phyloP scores from a whole-genome alignment of 2,113 vertebrate species.

The Oostethus manadensis region DNA sequence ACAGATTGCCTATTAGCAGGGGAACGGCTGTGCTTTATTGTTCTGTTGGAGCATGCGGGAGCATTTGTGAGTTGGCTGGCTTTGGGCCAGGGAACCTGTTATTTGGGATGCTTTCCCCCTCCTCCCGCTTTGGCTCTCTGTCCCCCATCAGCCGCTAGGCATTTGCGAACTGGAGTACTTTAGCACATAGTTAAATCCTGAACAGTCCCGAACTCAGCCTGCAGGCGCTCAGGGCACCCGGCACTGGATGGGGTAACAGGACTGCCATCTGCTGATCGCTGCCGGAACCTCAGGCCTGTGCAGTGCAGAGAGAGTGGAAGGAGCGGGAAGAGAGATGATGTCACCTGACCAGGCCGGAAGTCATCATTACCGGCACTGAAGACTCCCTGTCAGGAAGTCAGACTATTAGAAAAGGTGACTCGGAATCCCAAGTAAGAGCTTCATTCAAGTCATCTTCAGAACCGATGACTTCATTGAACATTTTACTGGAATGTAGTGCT shows the following conservation, averaged over 20 bases:
- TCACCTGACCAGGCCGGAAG: constrained; percentile 46
- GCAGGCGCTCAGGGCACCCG: constrained; percentile 19
- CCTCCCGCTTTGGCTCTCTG: neutral
- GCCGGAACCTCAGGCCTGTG: neutral
- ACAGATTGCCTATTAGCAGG: constrained; percentile 65
- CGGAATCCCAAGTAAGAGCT: constrained; percentile 1
- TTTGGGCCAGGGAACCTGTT: constrained; percentile 58
- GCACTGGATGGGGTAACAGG: constrained; percentile 57
- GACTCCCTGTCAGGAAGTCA: constrained; percentile 47
- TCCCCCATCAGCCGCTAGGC: constrained; percentile 37
- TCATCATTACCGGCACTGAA: constrained; percentile 48
- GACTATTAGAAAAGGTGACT: constrained; percentile 20
- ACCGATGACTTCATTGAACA: neutral
- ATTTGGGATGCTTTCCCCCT: constrained; percentile 46
- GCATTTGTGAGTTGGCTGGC: constrained; percentile 63
- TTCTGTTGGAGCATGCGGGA: constrained; percentile 58
- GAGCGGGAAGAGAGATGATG: constrained; percentile 19
- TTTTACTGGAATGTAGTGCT: neutral
- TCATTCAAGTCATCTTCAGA: neutral
- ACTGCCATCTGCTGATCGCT: constrained; percentile 73
- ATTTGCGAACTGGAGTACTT: constrained; percentile 64
- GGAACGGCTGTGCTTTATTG: constrained; percentile 60
- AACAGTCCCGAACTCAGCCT: constrained; percentile 60
- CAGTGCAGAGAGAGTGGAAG: neutral
- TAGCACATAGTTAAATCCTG: constrained; percentile 69